phyloP scores from a whole-genome alignment of 2,888 invertebrate species.

The Iselma pallidipennis region DNA sequence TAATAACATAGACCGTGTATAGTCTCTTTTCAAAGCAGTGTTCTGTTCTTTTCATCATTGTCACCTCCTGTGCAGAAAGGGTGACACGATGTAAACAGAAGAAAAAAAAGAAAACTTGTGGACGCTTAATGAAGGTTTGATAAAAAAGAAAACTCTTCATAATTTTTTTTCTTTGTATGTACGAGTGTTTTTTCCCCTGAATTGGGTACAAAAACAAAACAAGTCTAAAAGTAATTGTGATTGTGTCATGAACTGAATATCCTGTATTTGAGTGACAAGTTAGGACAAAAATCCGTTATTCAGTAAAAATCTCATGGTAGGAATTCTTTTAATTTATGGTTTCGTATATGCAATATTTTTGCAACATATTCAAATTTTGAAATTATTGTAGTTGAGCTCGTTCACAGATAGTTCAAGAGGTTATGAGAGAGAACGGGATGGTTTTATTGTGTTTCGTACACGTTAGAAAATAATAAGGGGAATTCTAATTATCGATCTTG shows the following conservation, averaged over 20 bases:
- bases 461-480: not conserved
- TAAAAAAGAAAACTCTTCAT: not conserved
- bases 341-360: too few relatives aligned
- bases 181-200: not conserved
- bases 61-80: not conserved
- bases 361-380: too few relatives aligned
- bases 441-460: too few relatives aligned
- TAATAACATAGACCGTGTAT: not conserved
- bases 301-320: too few relatives aligned
- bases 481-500: not conserved
- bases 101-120: not conserved
- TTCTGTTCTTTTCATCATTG: slow-evolving; percentile 2
- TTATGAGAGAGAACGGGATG: too few relatives aligned
- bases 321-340: too few relatives aligned
- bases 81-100: not conserved
- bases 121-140: not conserved
- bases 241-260: too few relatives aligned
- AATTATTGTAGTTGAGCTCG: too few relatives aligned
- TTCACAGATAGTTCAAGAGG: too few relatives aligned
- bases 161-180: not conserved
- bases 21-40: not conserved
- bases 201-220: not conserved
- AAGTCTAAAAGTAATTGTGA: not conserved
- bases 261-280: not conserved
- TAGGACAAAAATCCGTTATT: too few relatives aligned